Percentiles rank a stretch among this genome's conserved stretches.
These are phyloP conservation scores for Paelopatides confundens DNA, from an alignment of 53 echinoderm and acorn worm species.

Conservation along the genomic window DNA sequence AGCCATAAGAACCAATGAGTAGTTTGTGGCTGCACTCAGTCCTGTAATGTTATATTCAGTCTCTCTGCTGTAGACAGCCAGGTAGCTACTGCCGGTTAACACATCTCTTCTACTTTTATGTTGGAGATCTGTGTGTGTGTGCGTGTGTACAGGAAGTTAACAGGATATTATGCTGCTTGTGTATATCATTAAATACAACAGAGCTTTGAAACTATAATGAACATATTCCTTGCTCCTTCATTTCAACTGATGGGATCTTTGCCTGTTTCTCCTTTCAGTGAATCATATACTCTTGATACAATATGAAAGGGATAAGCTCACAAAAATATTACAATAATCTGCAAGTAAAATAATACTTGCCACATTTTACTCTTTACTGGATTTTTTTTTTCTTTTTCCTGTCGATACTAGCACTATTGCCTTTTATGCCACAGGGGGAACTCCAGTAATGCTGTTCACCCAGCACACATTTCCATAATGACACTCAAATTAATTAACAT, in stretches of 20 bases:
- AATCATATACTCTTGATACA: too few species aligned
- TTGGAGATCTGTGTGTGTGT: neutral
- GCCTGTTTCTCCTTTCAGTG: too few species aligned
- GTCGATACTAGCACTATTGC: too few species aligned
- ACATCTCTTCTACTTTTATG: slow-evolving; percentile 32
- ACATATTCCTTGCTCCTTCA: neutral
- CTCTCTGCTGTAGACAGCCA: slow-evolving; percentile 65
- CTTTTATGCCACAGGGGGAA: too few species aligned
- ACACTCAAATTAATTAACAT: too few species aligned
- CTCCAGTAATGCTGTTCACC: too few species aligned
- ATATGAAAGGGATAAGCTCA: too few species aligned
- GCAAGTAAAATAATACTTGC: too few species aligned
- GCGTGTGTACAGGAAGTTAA: slow-evolving; percentile 1
- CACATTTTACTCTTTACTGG: too few species aligned
- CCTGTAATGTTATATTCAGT: slow-evolving; percentile 71
- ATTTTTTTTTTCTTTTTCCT: too few species aligned
- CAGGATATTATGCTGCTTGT: neutral
- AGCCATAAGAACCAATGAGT: slow-evolving; percentile 69
- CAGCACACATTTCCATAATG: too few species aligned
- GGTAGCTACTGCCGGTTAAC: slow-evolving; percentile 39
- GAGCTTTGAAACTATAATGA: neutral
- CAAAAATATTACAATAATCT: too few species aligned
- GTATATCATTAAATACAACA: neutral
- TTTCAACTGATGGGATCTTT: neutral
- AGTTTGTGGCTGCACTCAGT: slow-evolving; percentile 69